Percentiles rank a stretch among this genome's conserved stretches.
Evolutionary conservation across 2,797 vertebrate genomes (phyloP).

Genomic region (Paramormyrops hopkinsi): DNA sequence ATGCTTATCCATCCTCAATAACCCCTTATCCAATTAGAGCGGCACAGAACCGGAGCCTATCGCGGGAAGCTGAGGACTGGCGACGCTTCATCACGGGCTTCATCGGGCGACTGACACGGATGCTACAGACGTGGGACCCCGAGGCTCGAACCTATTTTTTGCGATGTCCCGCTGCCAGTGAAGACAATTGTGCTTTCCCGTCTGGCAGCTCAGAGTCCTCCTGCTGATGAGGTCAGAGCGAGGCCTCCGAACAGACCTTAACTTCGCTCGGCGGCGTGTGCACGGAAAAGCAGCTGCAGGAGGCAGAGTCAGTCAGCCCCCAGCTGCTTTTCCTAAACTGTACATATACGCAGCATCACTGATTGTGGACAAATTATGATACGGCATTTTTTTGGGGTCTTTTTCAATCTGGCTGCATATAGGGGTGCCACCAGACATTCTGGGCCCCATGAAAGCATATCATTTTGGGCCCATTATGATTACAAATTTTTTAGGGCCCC

Average conservation of each 20-base stretch:
- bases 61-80: not conserved
- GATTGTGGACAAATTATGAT: not conserved
- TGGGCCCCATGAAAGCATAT: not conserved
- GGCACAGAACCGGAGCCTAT: not conserved
- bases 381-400: not conserved
- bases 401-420: not conserved
- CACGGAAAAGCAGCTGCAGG: not conserved
- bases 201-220: not conserved
- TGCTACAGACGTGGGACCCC: not conserved
- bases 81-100: not conserved
- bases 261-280: not conserved
- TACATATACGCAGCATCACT: not conserved
- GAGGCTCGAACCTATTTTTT: not conserved
- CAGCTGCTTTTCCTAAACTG: not conserved
- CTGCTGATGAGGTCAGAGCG: not conserved
- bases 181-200: not conserved
- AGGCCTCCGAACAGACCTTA: not conserved
- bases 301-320: not conserved
- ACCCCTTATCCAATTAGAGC: slow-evolving; percentile 10
- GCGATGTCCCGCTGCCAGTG: not conserved
- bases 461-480: not conserved
- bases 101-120: not conserved
- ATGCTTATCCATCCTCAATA: slow-evolving; percentile 6
- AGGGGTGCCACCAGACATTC: not conserved
- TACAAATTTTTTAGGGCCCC: not conserved